A percentile compares a stretch with the other conserved stretches of the same genome.
Conservation (phyloP, 2,888 invertebrate species). For the Sphaerophoria taeniata region DNA sequence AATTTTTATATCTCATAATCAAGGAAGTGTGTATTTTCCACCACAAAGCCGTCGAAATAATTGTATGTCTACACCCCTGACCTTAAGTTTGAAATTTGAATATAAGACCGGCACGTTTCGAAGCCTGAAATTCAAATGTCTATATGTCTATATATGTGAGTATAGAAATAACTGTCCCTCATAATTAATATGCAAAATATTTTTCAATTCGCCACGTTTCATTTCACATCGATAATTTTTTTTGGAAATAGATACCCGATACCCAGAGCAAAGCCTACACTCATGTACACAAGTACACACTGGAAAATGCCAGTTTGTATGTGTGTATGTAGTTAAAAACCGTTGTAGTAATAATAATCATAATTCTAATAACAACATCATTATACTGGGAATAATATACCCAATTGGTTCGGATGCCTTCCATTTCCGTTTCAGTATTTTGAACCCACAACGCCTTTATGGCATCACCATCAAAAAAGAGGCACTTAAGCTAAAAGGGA, state of each 20-base stretch:
- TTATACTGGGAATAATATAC: slow-evolving; percentile 37
- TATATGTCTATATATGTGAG: background rate
- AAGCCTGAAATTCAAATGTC: background rate
- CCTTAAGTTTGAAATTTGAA: no score
- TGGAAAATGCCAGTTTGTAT: background rate
- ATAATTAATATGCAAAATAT: slow-evolving; percentile 35
- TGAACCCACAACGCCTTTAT: slow-evolving; percentile 7
- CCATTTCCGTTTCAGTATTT: slow-evolving; percentile 21
- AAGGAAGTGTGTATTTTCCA: no score
- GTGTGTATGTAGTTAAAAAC: slow-evolving; percentile 11
- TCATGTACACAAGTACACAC: background rate
- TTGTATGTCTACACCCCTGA: no score
- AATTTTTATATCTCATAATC: no score
- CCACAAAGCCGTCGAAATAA: no score
- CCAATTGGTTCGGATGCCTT: no score
- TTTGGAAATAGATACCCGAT: slow-evolving; percentile 3
- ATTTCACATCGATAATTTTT: slow-evolving; percentile 23
- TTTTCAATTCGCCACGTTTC: slow-evolving; percentile 31
- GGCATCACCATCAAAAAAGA: background rate
- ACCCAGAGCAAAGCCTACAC: background rate
- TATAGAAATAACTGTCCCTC: background rate
- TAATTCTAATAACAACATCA: slow-evolving; percentile 58
- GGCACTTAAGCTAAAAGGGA: slow-evolving; percentile 30
- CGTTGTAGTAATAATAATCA: slow-evolving; percentile 57
- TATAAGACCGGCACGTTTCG: slow-evolving; percentile 5